Conservation (phyloP, 2,113 vertebrate species). For the Ploceus nigricollis region DNA sequence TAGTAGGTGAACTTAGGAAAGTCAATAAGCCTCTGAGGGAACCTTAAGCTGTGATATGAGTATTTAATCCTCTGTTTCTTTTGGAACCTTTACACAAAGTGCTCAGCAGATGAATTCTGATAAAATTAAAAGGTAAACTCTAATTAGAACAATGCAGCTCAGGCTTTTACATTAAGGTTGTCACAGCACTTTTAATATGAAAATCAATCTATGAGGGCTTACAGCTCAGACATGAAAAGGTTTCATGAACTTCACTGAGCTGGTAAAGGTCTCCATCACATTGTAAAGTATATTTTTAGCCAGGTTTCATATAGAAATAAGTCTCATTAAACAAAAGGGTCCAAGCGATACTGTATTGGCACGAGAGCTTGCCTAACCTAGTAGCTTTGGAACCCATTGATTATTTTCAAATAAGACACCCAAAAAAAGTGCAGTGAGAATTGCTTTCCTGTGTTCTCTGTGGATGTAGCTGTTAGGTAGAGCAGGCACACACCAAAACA, state of each 20-base stretch:
- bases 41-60: neutral
- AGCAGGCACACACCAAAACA: neutral
- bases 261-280: neutral
- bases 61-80: slow-evolving; percentile 48
- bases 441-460: neutral
- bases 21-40: slow-evolving; percentile 51
- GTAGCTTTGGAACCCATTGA: neutral
- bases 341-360: neutral
- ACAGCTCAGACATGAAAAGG: slow-evolving; percentile 6
- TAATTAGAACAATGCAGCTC: slow-evolving; percentile 24
- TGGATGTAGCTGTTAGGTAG: rapidly evolving
- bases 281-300: neutral
- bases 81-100: slow-evolving; percentile 30
- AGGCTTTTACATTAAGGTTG: slow-evolving; percentile 21
- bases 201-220: neutral
- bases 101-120: slow-evolving; percentile 48
- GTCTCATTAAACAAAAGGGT: neutral
- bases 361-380: neutral
- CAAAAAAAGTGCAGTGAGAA: neutral
- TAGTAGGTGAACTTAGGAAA: slow-evolving; percentile 21
- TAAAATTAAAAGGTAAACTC: slow-evolving; percentile 62
- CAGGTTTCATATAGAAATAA: neutral
- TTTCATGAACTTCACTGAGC: neutral
- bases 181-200: slow-evolving; percentile 37
- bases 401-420: neutral